These are phyloP conservation scores for Sebastes glaucus DNA, from an alignment of 2,797 vertebrate species.

Conservation along the genomic window DNA sequence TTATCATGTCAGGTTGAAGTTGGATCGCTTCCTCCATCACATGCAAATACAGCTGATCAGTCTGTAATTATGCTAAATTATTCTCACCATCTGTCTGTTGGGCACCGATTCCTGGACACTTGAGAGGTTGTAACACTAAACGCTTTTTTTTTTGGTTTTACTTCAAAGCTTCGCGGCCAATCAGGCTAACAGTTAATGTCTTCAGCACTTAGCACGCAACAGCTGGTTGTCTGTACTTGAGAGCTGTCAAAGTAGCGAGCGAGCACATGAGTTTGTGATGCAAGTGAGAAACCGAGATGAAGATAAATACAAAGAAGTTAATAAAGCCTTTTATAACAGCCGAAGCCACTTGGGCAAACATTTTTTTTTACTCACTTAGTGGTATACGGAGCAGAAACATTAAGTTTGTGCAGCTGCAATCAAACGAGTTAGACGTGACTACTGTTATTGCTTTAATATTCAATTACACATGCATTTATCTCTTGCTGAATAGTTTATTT, in stretches of 20 bases:
- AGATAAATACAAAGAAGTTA: neutral
- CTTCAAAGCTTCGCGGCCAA: conserved; percentile 22
- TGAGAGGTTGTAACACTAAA: conserved; percentile 46
- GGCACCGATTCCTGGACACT: conserved; percentile 18
- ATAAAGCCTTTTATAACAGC: neutral
- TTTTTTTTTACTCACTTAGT: neutral
- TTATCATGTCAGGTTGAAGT: conserved; percentile 33
- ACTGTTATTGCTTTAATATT: neutral
- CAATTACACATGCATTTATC: neutral
- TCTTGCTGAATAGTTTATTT: neutral
- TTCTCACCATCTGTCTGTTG: conserved; percentile 61
- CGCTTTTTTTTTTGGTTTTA: conserved; percentile 29
- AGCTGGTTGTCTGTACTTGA: conserved; percentile 46
- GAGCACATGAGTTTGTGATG: neutral
- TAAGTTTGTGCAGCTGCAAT: neutral
- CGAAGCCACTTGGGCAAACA: neutral
- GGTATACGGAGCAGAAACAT: neutral
- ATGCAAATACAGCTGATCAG: conserved; percentile 32
- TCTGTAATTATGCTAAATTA: conserved; percentile 62
- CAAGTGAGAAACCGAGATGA: neutral
- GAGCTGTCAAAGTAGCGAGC: conserved; percentile 16
- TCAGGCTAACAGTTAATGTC: conserved; percentile 21
- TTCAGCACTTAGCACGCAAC: conserved; percentile 28
- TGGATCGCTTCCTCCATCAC: conserved; percentile 23
- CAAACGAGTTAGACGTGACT: neutral